These are phyloP conservation scores for Heliconius ethilla DNA, from an alignment of 2,888 invertebrate species.

Conservation along the genomic window DNA sequence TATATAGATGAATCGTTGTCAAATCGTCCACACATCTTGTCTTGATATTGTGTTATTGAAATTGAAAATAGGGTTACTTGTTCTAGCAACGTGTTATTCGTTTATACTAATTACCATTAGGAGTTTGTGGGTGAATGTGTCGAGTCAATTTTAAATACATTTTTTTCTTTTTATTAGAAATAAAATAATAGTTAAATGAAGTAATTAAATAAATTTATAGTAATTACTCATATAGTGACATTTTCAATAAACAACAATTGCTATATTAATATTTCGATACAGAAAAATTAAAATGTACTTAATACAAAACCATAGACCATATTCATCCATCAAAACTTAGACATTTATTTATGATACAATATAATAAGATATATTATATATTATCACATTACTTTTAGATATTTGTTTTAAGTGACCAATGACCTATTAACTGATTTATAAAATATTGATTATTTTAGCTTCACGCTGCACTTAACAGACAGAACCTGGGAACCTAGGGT, in stretches of 20 bases:
- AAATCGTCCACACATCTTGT: constrained; percentile 5
- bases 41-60: constrained; percentile 24
- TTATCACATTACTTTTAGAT: neutral
- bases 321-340: neutral
- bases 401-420: neutral
- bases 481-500: too few relatives aligned
- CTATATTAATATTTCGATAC: neutral
- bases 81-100: neutral
- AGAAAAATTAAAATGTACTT: neutral
- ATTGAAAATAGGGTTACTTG: constrained; percentile 16
- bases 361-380: neutral
- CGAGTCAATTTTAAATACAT: neutral
- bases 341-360: constrained; percentile 4
- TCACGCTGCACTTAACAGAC: too few relatives aligned
- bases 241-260: neutral
- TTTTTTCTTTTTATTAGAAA: neutral
- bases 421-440: too few relatives aligned
- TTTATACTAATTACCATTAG: neutral
- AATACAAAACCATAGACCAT: neutral
- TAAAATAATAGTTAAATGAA: too few relatives aligned
- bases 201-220: too few relatives aligned
- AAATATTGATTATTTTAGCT: too few relatives aligned
- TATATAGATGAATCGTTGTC: constrained; percentile 41
- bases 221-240: neutral
- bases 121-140: neutral